Evolutionary conservation across 2,113 vertebrate species (phyloP).

Genomic region (Phrynocephalus versicolor): DNA sequence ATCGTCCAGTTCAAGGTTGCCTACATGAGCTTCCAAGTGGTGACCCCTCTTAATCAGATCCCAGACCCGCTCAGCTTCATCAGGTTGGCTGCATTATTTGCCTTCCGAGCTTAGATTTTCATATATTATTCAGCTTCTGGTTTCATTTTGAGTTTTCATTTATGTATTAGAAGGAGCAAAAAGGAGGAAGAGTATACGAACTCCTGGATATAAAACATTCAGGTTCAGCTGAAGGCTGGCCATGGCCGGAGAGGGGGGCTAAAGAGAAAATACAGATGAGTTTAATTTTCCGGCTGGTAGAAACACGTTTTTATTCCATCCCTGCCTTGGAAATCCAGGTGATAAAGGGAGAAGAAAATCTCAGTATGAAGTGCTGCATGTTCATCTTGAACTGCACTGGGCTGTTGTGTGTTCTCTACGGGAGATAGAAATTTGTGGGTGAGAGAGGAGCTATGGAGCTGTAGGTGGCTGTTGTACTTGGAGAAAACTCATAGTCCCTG

Average conservation of each 20-base stretch:
- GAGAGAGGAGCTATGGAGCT: not conserved
- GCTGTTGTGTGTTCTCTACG: not conserved
- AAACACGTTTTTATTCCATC: not conserved
- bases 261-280: not conserved
- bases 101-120: not conserved
- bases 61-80: not conserved
- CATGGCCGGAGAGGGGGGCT: not conserved
- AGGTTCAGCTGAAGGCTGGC: not conserved
- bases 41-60: not conserved
- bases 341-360: not conserved
- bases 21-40: not conserved
- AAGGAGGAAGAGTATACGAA: not conserved
- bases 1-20: not conserved
- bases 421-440: not conserved
- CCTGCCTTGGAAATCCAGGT: not conserved
- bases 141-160: not conserved
- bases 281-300: not conserved
- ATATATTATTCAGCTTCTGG: not conserved
- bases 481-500: not conserved
- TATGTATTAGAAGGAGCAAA: not conserved
- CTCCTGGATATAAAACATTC: not conserved
- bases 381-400: not conserved
- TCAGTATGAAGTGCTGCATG: not conserved
- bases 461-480: not conserved
- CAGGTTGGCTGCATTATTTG: not conserved